Evolutionary conservation across 2,888 invertebrate species (phyloP).

Genomic region (Drosophila atripex): DNA sequence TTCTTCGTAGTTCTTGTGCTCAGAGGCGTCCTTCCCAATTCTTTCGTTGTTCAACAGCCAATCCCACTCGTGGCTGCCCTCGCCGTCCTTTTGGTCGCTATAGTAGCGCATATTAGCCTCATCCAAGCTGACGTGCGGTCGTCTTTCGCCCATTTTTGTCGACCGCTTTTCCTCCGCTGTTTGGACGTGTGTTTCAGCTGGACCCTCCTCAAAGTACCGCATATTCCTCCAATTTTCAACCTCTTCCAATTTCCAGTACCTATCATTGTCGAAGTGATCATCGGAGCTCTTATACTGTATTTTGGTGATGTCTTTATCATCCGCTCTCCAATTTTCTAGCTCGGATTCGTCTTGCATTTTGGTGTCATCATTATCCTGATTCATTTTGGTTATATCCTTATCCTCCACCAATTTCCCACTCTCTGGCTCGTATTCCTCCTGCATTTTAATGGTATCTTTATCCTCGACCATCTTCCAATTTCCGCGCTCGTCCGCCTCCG

Average conservation of each 20-base stretch:
- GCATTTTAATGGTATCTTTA: background rate
- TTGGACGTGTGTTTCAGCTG: background rate
- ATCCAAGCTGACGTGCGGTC: slow-evolving; percentile 3
- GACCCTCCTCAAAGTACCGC: background rate
- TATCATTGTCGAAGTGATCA: background rate
- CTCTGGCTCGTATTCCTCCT: background rate
- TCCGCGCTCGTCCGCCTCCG: background rate
- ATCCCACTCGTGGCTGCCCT: slow-evolving; percentile 52
- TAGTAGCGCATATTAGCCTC: slow-evolving; percentile 22
- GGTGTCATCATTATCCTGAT: background rate
- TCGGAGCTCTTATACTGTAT: background rate
- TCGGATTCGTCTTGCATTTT: background rate
- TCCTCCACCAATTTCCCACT: background rate
- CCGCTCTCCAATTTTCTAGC: background rate
- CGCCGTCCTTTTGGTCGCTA: slow-evolving; percentile 10
- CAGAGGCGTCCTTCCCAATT: background rate
- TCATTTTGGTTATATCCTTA: background rate
- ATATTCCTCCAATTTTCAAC: background rate
- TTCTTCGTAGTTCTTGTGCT: slow-evolving; percentile 2
- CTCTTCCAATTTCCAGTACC: background rate
- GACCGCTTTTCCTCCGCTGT: background rate
- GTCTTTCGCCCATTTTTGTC: slow-evolving; percentile 1
- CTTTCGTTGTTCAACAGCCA: slow-evolving; percentile 48
- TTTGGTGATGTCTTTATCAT: background rate
- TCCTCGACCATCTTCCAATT: too few relatives aligned